Evolutionary conservation across 2,797 vertebrate species (phyloP), one percentile per base, ranked within the genome.

Genomic region (Anabacerthia variegaticeps): DNA sequence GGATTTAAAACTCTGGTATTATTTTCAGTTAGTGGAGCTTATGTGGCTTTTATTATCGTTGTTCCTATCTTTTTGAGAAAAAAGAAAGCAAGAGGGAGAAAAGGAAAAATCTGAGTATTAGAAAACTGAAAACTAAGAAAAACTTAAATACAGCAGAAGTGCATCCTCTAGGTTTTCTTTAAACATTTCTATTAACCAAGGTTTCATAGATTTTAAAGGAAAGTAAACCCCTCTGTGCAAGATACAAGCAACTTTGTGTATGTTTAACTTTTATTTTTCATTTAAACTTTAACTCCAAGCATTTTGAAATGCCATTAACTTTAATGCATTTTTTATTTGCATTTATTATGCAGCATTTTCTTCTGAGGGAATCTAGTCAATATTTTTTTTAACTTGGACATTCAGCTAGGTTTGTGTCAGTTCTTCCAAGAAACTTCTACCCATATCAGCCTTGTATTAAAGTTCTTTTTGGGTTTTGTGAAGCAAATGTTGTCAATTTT

Each of bases 291-390:
- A 84, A 62, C 62, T 76, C 71, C 44, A 39, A 69, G 34, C 79
- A 58, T 92, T 92, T 91, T 86, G 71, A 85, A 93, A 90, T 54
- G 22, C 21, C n/a, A 10, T 91, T 96, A 88, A 85, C n/a, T 87
- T 78, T 71, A 89, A 85, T 92, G 71, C 43, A 55, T 92, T 88
- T 92, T 92, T 73, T 93, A 82, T 93, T 92, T 92, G 52, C 5
- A 1, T 88, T 91, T 92, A 20, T 85, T 89, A 39, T 51, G 23
- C 49, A 58, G n/a, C 49, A 67, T 80, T 92, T 91, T 89, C 37
- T 73, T 91, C 49, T 39, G 21, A 54, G 28, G 69, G 12, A 84
- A 55, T 68, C 22, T 22, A 23, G 46, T 58, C 2, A 21, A 3
- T 75, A 37, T 36, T 59, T 85, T 67, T 74, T 67, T 75, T 41